Percentiles rank a stretch among this genome's conserved stretches.
These are phyloP conservation scores for Chlorodrepanis virens DNA, from an alignment of 2,113 vertebrate genomes.

Conservation along the genomic window DNA sequence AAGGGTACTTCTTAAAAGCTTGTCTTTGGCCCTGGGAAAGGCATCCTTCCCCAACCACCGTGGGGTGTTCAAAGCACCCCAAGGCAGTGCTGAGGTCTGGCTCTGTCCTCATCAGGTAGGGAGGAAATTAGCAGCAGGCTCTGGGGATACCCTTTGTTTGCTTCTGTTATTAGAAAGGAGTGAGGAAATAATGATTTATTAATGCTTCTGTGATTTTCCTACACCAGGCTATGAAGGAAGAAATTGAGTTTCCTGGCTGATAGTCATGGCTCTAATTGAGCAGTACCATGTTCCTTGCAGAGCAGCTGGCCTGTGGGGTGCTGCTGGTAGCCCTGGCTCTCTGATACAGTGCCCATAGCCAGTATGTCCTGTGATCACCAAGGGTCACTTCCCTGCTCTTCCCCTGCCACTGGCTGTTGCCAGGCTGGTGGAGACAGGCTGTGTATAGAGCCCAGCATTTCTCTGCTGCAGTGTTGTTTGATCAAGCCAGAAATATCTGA, in stretches of 20 bases:
- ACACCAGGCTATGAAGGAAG: not conserved
- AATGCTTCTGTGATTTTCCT: conserved; percentile 34
- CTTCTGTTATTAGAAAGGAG: not conserved
- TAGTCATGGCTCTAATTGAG: not conserved
- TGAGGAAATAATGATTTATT: conserved; percentile 45
- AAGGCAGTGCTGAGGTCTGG: not conserved
- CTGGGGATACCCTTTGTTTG: conserved; percentile 22
- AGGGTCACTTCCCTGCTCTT: not conserved
- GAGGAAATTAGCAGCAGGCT: not conserved
- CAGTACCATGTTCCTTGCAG: not conserved
- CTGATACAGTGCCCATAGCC: not conserved
- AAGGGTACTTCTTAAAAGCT: not conserved
- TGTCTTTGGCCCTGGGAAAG: not conserved
- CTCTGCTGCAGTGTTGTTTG: not conserved
- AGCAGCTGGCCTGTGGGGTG: not conserved
- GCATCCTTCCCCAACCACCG: not conserved
- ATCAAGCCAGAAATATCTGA: not conserved
- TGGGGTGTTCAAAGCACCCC: not conserved
- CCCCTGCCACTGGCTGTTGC: not conserved
- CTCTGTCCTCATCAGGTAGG: not conserved
- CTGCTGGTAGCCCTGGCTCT: not conserved
- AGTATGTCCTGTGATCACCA: not conserved
- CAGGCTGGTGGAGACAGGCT: not conserved
- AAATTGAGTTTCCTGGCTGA: not conserved
- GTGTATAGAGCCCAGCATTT: not conserved